These are phyloP conservation scores for Philereme vetulata DNA, from an alignment of 2,888 invertebrate species.

Conservation along the genomic window DNA sequence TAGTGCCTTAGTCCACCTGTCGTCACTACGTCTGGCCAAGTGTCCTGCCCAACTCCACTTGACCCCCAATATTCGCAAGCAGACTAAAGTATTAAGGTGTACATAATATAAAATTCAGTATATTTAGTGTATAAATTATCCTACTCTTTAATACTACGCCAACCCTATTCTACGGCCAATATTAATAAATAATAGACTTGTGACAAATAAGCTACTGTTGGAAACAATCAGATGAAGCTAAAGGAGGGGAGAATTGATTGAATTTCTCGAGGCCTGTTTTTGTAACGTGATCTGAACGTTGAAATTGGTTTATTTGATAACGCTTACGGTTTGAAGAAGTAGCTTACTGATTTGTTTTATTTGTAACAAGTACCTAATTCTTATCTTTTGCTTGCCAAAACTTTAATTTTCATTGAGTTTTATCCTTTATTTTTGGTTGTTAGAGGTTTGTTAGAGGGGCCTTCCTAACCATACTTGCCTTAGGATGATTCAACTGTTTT, in stretches of 20 bases:
- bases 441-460: too few species aligned
- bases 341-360: slow-evolving; percentile 10
- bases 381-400: background rate
- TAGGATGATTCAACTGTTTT: too few species aligned
- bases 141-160: slow-evolving; percentile 7
- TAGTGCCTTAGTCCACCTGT: too few species aligned
- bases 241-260: slow-evolving; percentile 53
- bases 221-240: slow-evolving; percentile 50
- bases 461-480: too few species aligned
- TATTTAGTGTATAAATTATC: background rate
- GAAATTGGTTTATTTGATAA: slow-evolving; percentile 38
- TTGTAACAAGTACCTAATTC: background rate
- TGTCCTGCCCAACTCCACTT: too few species aligned
- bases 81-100: too few species aligned
- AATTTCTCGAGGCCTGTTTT: slow-evolving; percentile 48
- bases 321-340: slow-evolving; percentile 2
- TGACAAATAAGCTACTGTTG: slow-evolving; percentile 56
- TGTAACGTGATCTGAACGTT: slow-evolving; percentile 36
- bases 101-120: too few species aligned
- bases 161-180: slow-evolving; percentile 33
- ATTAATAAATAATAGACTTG: slow-evolving; percentile 72
- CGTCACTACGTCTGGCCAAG: too few species aligned
- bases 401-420: slow-evolving; percentile 13
- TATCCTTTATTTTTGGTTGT: too few species aligned
- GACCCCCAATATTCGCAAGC: too few species aligned